Evolutionary conservation across 1,140 invertebrate genomes (phyloP).

Genomic region (Drosophila tristis): DNA sequence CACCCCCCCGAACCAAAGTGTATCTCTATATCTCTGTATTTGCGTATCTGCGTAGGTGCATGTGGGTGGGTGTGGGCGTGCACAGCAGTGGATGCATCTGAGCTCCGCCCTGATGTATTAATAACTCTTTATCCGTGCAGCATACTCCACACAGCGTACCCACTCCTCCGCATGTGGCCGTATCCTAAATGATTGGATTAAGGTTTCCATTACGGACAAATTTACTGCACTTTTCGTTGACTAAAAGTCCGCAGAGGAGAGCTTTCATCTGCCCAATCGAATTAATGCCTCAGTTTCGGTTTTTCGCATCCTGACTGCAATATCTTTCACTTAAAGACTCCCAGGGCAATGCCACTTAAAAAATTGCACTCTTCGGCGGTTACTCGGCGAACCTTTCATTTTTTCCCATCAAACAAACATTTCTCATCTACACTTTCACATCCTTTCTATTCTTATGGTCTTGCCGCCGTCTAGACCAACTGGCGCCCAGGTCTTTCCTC

Average conservation of each 20-base stretch:
- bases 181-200: conserved; percentile 39
- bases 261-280: not conserved
- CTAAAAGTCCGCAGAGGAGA: not conserved
- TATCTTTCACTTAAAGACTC: no score
- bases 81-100: conserved; percentile 9
- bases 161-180: no score
- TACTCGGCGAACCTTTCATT: no score
- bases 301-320: no score
- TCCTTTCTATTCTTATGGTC: conserved; percentile 5
- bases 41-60: conserved; percentile 7
- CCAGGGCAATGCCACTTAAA: no score
- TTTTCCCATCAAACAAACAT: no score
- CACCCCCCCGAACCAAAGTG: conserved; percentile 23
- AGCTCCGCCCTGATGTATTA: conserved; percentile 38
- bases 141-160: not conserved
- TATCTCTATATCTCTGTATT: not conserved
- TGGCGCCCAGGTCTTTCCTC: conserved; percentile 52
- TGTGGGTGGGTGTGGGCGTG: conserved; percentile 17
- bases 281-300: not conserved
- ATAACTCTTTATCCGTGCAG: conserved; percentile 56
- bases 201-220: conserved; percentile 23
- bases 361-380: no score
- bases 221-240: not conserved
- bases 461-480: conserved; percentile 69
- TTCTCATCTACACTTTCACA: conserved; percentile 3